Evolutionary conservation across 1,140 invertebrate genomes (phyloP), one percentile per base, ranked within the genome.

Genomic region (Chrysomallon squamiferum): DNA sequence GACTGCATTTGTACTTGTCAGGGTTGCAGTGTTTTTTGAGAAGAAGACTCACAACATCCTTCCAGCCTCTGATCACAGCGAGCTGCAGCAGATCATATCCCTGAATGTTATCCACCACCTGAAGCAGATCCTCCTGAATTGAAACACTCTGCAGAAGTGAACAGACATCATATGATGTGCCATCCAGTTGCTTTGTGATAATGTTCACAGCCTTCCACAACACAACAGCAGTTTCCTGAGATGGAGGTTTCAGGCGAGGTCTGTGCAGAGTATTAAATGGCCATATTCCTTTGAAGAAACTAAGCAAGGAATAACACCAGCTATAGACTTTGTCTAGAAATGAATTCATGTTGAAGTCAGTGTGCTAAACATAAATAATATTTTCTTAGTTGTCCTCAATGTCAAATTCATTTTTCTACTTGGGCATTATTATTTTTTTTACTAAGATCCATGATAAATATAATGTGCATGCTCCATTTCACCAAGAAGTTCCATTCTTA

Each of bases 51-150:
- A 81, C 68, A 7, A 76, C 47, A 33, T 72, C 65, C n/a, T 71
- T 75, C 25, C 66, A 29, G 11, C 65, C 60, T 15, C 61, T 38
- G 7, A 78, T 68, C 3, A 81, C 64, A 27, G 73, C 73, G 58
- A 74, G 64, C 38, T 82, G 77, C 7, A 82, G 59, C n/a, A 78
- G 27, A 61, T 80, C 78, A 49, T 73, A 78, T 3, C 72, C 71
- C 45, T 69, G 50, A 11, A 50, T 56, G 6, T 66, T 62, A 62
- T 78, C 76, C 32, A 60, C 50, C n/a, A 79, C 63, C 52, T 61
- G 50, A 35, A 76, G 66, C 18, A 79, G 59, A 56, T 78, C 72
- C 58, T 79, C 77, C 7, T 66, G 57, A 29, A 49, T 41, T 22
- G 66, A 62, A 13, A 75, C 6, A 11, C 22, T 41, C 25, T 62